Conservation (phyloP, 2,888 invertebrate species). For the Hoplodrina blanda region DNA sequence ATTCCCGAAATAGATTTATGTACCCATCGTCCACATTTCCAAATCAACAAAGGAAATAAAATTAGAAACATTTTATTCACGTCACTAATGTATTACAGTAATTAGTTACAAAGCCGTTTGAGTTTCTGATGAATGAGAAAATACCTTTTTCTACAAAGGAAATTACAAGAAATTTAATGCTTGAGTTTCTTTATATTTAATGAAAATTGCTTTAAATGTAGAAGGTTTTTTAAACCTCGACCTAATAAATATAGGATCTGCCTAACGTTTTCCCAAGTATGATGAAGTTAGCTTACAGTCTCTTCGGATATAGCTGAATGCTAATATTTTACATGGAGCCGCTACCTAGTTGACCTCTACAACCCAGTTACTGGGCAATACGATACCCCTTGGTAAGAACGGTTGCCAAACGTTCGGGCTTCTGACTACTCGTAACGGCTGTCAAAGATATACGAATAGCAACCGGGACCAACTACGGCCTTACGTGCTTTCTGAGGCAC, state of each 20-base stretch:
- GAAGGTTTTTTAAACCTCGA: constrained; percentile 7
- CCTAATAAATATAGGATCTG: neutral
- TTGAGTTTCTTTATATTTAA: constrained; percentile 41
- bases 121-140: constrained; percentile 46
- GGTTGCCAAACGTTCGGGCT: too few species aligned
- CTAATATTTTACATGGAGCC: too few species aligned
- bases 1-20: constrained; percentile 8
- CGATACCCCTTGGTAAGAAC: too few species aligned
- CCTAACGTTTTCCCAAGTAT: too few species aligned
- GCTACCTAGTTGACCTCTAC: too few species aligned
- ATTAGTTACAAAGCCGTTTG: constrained; percentile 54
- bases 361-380: too few species aligned
- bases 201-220: constrained; percentile 38
- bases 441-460: too few species aligned
- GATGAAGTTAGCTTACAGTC: too few species aligned
- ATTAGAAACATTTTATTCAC: constrained; percentile 38
- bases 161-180: constrained; percentile 43
- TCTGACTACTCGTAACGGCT: too few species aligned
- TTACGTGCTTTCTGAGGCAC: too few species aligned
- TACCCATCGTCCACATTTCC: neutral
- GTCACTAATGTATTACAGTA: constrained; percentile 48
- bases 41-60: constrained; percentile 35
- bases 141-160: constrained; percentile 53
- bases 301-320: too few species aligned
- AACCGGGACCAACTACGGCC: too few species aligned